These are phyloP conservation scores for Galerucella calmariensis DNA, from an alignment of 2,888 invertebrate species.

Conservation along the genomic window DNA sequence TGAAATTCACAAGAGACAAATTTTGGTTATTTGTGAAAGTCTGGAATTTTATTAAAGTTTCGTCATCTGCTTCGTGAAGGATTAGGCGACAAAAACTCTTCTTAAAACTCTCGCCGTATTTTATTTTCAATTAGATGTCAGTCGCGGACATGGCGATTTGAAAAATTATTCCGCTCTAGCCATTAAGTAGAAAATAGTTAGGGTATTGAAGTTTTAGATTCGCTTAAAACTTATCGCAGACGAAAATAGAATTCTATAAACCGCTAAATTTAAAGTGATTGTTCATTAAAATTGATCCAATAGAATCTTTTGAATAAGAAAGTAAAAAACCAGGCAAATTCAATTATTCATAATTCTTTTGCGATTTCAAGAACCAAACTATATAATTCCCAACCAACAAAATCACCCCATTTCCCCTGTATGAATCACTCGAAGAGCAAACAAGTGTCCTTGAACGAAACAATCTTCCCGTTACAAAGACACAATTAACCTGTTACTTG, in stretches of 20 bases:
- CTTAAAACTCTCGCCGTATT: neutral
- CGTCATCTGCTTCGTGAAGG: neutral
- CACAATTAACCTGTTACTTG: conserved; percentile 18
- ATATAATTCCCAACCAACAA: neutral
- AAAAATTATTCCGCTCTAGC: too few species aligned
- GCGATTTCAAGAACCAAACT: neutral
- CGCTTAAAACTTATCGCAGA: too few species aligned
- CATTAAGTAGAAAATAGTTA: too few species aligned
- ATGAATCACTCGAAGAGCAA: conserved; percentile 5
- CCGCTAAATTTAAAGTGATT: too few species aligned
- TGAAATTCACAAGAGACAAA: too few species aligned
- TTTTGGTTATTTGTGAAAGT: too few species aligned
- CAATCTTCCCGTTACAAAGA: conserved; percentile 11
- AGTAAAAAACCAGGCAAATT: neutral
- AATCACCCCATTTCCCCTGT: neutral
- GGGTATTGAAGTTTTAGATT: too few species aligned
- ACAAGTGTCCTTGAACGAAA: conserved; percentile 22
- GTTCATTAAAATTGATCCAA: too few species aligned
- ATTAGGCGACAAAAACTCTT: neutral
- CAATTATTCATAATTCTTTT: neutral
- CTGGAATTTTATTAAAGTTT: too few species aligned
- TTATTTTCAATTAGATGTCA: neutral
- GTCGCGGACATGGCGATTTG: neutral
- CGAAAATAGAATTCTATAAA: too few species aligned
- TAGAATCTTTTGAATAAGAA: too few species aligned